Base-by-base conservation (phyloP, 2,113 vertebrate species). In the Oceanodroma tethys region DNA sequence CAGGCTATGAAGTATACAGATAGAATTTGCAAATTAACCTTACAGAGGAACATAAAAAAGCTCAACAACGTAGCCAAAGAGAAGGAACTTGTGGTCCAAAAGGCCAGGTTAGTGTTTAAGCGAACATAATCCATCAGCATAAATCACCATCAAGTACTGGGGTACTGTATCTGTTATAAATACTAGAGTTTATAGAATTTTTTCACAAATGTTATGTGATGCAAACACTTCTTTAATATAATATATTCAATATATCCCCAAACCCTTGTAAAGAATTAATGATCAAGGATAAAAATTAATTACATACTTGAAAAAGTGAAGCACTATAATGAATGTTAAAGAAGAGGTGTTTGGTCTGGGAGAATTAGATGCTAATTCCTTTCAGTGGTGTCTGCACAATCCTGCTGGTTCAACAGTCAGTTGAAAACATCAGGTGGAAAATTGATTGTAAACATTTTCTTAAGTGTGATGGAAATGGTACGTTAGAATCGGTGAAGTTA, bases 21-120 rank as follows among this genome's bases (percentile, higher is more conserved):
- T 59, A 97, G 88, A 91, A 81, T 95, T 59, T 85, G 38, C 85
- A 91, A 97, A 5, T 96, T 97, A 68, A 93, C 96, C 74, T 97
- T 98, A 62, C 98, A 94, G 63, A 97, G 91, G 95, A 97, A 93
- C 67, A 63, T 99, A 65, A 97, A 98, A 94, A 65, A 98, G 72
- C 97, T 99, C 42, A 96, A 98, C 76, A 63, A 71, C 48, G 70
- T 97, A 27, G 96, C 96, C 18, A 93, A 76, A 53, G 98, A 98
- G 90, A 98, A 99, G 92, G 97, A 98, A 45, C 78, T 97, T 21
- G 94, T 85, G 10, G 86, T 98, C 63, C 95, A 98, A 89, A 98
- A 97, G 86, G 93, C 94, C 79, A 98, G 98, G 99, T 99, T 76
- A 93, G 98, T 86, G 65, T 65, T 66, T 43, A 25, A 78, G 6